These are phyloP conservation scores for Rhinichthys klamathensis DNA, from an alignment of 2,113 vertebrate genomes.

Conservation along the genomic window DNA sequence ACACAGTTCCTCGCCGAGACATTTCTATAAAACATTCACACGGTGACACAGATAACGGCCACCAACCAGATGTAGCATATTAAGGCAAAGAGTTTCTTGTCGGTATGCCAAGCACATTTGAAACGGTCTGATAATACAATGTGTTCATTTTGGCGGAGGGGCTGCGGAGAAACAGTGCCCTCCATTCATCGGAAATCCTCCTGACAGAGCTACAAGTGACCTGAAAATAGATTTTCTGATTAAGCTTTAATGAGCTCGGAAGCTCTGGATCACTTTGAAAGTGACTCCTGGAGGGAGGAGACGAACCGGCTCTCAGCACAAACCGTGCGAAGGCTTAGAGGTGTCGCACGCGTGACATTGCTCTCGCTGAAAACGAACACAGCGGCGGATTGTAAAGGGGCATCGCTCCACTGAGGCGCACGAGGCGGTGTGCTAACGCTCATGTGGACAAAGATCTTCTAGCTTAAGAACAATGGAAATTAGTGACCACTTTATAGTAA, in stretches of 20 bases:
- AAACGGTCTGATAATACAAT: constrained; percentile 30
- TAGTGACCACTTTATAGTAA: not conserved
- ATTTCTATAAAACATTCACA: constrained; percentile 14
- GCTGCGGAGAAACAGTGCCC: constrained; percentile 61
- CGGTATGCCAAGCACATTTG: constrained; percentile 37
- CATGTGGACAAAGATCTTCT: not conserved
- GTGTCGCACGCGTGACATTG: constrained; percentile 1
- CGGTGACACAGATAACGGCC: constrained; percentile 12
- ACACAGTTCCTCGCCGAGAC: not conserved
- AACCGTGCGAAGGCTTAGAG: not conserved
- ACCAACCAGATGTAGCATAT: not conserved
- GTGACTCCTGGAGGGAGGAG: constrained; percentile 65
- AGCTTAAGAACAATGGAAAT: not conserved
- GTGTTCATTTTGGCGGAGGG: constrained; percentile 38
- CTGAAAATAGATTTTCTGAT: constrained; percentile 83
- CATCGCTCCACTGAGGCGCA: not conserved
- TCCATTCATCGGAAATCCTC: constrained; percentile 72
- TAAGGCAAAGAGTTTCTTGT: constrained; percentile 1
- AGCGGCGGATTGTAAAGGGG: not conserved
- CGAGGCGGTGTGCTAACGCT: not conserved
- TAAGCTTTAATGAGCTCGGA: constrained; percentile 82
- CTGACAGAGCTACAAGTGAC: constrained; percentile 74
- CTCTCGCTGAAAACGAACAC: not conserved
- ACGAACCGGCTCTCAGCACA: constrained; percentile 14
- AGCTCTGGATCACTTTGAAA: constrained; percentile 74